phyloP scores from a whole-genome alignment of 2,113 vertebrate species.

The Egretta garzetta region DNA sequence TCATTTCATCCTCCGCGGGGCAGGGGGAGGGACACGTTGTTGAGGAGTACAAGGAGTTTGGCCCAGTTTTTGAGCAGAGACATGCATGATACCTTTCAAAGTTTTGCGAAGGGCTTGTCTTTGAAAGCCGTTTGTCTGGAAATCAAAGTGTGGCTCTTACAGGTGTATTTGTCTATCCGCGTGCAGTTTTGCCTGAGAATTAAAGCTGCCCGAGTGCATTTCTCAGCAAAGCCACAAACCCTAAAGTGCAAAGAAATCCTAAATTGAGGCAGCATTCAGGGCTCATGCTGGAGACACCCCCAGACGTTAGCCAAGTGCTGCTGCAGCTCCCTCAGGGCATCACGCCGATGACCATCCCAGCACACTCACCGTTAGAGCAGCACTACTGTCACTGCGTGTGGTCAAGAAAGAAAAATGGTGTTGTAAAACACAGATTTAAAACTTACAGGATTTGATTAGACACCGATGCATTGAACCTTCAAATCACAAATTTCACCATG shows the following conservation, averaged over 20 bases:
- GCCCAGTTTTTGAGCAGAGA: not conserved
- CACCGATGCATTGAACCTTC: not conserved
- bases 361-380: not conserved
- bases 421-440: not conserved
- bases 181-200: not conserved
- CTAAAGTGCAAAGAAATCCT: not conserved
- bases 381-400: not conserved
- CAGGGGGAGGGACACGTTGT: accelerated
- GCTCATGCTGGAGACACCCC: not conserved
- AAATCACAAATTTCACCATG: not conserved
- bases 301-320: not conserved
- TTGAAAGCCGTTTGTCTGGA: not conserved
- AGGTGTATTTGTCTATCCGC: not conserved
- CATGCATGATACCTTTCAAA: not conserved
- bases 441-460: not conserved
- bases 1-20: not conserved
- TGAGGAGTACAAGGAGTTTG: not conserved
- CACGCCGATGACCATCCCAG: not conserved
- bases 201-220: not conserved
- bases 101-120: not conserved
- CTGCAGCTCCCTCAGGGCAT: not conserved
- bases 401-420: not conserved
- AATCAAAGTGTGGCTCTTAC: not conserved
- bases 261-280: not conserved
- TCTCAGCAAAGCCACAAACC: not conserved